These are phyloP conservation scores for Valencia hispanica DNA, from an alignment of 2,797 vertebrate species.

Conservation along the genomic window DNA sequence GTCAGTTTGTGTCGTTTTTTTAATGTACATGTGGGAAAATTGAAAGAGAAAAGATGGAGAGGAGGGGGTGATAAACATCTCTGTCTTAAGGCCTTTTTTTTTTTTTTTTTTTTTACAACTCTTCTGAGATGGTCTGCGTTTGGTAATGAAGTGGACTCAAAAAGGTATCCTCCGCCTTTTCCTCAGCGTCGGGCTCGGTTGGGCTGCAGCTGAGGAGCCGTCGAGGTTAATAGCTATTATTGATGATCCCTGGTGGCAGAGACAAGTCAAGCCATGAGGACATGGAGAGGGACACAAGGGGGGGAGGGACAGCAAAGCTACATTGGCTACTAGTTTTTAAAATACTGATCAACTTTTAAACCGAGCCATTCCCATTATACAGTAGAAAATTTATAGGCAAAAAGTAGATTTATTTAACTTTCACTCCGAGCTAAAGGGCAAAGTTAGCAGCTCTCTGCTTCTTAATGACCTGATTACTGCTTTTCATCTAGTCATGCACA, in stretches of 20 bases:
- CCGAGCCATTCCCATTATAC: slow-evolving; percentile 83
- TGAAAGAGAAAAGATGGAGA: slow-evolving; percentile 24
- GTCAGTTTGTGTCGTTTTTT: slow-evolving; percentile 17
- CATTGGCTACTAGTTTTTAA: slow-evolving; percentile 84
- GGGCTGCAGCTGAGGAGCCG: slow-evolving; percentile 42
- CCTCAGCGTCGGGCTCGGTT: slow-evolving; percentile 37
- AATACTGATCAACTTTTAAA: slow-evolving; percentile 75
- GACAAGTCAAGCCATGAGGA: slow-evolving; percentile 86
- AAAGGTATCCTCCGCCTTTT: slow-evolving; percentile 41
- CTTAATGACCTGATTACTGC: slow-evolving; percentile 52
- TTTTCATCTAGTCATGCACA: slow-evolving; percentile 69
- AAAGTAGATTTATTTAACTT: slow-evolving; percentile 58
- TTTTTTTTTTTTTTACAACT: slow-evolving; percentile 52
- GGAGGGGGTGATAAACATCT: slow-evolving; percentile 63
- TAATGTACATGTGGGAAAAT: slow-evolving; percentile 54
- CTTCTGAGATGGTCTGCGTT: slow-evolving; percentile 55
- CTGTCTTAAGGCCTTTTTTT: slow-evolving; percentile 79
- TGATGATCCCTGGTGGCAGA: slow-evolving; percentile 97
- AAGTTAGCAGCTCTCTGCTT: slow-evolving; percentile 53
- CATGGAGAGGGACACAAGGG: slow-evolving; percentile 37
- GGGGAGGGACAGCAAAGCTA: slow-evolving; percentile 68
- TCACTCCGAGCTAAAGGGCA: slow-evolving; percentile 53
- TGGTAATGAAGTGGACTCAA: slow-evolving; percentile 37
- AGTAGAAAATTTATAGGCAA: slow-evolving; percentile 84
- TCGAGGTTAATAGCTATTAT: slow-evolving; percentile 88